phyloP scores from a whole-genome alignment of 1,140 invertebrate genomes.

The Colletes gigas region DNA sequence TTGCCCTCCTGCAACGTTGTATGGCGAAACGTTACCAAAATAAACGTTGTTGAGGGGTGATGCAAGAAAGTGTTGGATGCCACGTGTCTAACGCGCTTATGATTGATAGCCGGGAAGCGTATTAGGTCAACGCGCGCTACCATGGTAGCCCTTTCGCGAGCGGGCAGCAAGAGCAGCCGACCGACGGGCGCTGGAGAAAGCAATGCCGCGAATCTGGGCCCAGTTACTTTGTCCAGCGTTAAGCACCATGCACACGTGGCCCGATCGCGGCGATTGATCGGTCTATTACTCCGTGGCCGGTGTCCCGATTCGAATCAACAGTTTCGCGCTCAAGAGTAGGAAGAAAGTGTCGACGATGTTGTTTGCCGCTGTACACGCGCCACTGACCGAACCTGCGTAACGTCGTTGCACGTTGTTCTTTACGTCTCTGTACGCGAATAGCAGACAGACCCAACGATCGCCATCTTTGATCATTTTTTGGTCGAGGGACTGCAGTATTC shows the following conservation, averaged over 20 bases:
- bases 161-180: conserved; percentile 13
- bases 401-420: neutral
- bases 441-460: conserved; percentile 1
- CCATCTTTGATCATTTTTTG: conserved; percentile 20
- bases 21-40: no score
- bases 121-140: conserved; percentile 66
- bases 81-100: conserved; percentile 43
- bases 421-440: conserved; percentile 12
- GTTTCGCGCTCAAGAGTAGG: conserved; percentile 23
- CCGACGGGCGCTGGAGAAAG: conserved; percentile 44
- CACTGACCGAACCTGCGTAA: conserved; percentile 1
- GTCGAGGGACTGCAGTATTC: no score
- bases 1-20: no score
- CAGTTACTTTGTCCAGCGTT: conserved; percentile 48
- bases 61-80: conserved; percentile 49
- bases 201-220: conserved; percentile 50
- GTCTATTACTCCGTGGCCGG: conserved; percentile 47
- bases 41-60: neutral
- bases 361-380: conserved; percentile 15
- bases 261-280: conserved; percentile 60
- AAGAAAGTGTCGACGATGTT: conserved; percentile 54
- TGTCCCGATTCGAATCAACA: conserved; percentile 22
- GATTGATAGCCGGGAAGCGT: conserved; percentile 62
- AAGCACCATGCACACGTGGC: conserved; percentile 52
- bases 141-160: conserved; percentile 60